These are phyloP conservation scores for Hylaeus anthracinus DNA, from an alignment of 1,140 invertebrate genomes.

Conservation along the genomic window DNA sequence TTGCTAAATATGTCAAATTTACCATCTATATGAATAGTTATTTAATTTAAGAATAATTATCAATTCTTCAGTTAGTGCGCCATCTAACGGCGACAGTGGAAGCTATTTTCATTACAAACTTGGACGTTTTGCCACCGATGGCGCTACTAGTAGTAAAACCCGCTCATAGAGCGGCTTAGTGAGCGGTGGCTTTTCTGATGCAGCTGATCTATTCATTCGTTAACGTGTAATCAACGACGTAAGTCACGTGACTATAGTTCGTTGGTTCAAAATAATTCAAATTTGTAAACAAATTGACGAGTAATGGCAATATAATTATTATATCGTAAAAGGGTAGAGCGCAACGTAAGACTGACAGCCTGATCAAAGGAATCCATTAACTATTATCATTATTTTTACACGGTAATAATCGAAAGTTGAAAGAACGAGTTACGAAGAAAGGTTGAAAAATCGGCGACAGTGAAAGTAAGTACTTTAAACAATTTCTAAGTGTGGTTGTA, in stretches of 20 bases:
- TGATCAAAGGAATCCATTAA: background rate
- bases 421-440: background rate
- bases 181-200: too few relatives aligned
- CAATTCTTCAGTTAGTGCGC: too few relatives aligned
- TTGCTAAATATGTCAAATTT: too few relatives aligned
- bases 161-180: too few relatives aligned
- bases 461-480: slow-evolving; percentile 7
- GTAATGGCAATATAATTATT: background rate
- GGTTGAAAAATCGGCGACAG: background rate
- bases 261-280: slow-evolving; percentile 38
- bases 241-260: slow-evolving; percentile 12
- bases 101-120: too few relatives aligned
- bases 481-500: background rate
- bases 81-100: too few relatives aligned
- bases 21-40: too few relatives aligned
- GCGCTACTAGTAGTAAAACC: too few relatives aligned
- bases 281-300: slow-evolving; percentile 23
- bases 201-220: too few relatives aligned
- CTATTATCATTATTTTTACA: background rate
- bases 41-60: too few relatives aligned
- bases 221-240: background rate
- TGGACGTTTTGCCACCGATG: too few relatives aligned
- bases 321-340: background rate
- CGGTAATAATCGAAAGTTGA: background rate
- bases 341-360: background rate